phyloP scores from a whole-genome alignment of 2,113 vertebrate genomes.

The Ia io region DNA sequence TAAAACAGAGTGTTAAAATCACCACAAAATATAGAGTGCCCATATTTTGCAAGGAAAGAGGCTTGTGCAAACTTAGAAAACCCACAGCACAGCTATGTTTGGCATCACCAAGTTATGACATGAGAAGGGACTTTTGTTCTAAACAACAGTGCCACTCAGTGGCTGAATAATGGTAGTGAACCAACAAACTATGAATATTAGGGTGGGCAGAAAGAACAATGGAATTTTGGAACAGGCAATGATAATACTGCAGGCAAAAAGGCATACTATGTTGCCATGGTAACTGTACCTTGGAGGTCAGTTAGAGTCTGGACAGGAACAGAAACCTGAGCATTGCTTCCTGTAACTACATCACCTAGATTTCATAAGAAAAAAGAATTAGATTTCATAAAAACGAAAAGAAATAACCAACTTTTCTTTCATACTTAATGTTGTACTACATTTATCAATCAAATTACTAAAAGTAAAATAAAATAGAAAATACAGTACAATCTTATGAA shows the following conservation, averaged over 20 bases:
- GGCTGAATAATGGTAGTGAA: conserved; percentile 73
- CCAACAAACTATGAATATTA: conserved; percentile 31
- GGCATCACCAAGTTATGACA: not conserved
- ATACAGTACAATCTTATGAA: conserved; percentile 7
- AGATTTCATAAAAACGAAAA: conserved; percentile 56
- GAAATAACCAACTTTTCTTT: conserved; percentile 36
- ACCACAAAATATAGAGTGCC: not conserved
- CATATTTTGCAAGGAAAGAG: not conserved
- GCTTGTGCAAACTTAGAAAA: not conserved
- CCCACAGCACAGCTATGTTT: not conserved
- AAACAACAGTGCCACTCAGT: conserved; percentile 83
- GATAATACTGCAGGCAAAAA: not conserved
- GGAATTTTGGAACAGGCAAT: conserved; percentile 36
- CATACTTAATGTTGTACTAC: conserved; percentile 1
- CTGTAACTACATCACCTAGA: conserved; percentile 86
- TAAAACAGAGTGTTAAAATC: not conserved
- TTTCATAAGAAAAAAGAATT: conserved; percentile 62
- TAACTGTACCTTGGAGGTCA: conserved; percentile 89
- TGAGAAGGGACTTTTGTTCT: conserved; percentile 44
- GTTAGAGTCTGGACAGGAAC: conserved; percentile 85
- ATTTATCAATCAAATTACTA: conserved; percentile 39
- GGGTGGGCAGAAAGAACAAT: not conserved
- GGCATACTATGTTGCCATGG: conserved; percentile 61
- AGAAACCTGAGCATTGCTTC: conserved; percentile 84
- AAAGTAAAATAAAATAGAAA: conserved; percentile 38